Percentiles rank a stretch among this genome's conserved stretches.
phyloP scores from a whole-genome alignment of 2,113 vertebrate species.

The Galemys pyrenaicus region DNA sequence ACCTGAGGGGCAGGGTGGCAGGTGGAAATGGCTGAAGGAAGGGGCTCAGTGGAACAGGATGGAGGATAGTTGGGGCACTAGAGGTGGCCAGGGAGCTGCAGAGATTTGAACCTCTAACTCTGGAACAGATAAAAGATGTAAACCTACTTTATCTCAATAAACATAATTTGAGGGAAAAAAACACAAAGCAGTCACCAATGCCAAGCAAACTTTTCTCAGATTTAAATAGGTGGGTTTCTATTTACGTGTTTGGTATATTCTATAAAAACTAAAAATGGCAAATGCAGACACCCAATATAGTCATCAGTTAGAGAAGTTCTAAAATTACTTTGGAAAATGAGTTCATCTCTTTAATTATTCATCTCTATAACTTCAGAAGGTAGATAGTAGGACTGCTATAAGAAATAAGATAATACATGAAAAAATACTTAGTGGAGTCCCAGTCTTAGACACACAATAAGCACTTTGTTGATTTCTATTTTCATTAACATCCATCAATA shows the following conservation, averaged over 20 bases:
- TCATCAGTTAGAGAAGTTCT: background rate
- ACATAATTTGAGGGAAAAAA: too few species aligned
- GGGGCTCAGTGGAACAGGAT: too few species aligned
- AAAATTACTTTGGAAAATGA: constrained; percentile 11
- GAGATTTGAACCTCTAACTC: too few species aligned
- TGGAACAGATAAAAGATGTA: too few species aligned
- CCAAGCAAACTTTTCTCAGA: background rate
- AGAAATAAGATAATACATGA: background rate
- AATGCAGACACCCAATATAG: background rate
- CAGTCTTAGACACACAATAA: background rate
- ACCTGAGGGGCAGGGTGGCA: too few species aligned
- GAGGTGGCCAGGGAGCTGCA: too few species aligned
- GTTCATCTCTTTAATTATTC: background rate
- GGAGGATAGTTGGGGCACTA: too few species aligned
- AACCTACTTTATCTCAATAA: too few species aligned
- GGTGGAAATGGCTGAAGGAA: too few species aligned
- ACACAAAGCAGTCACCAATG: too few species aligned
- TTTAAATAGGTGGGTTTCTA: constrained; percentile 5
- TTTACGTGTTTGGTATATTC: background rate
- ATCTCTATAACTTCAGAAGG: background rate
- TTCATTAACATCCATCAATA: background rate
- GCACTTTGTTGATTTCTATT: background rate
- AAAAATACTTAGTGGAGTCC: background rate
- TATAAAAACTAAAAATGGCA: background rate
- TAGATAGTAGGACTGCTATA: background rate